Base-by-base conservation (phyloP, 2,888 invertebrate species). In the Volucella zonaria region DNA sequence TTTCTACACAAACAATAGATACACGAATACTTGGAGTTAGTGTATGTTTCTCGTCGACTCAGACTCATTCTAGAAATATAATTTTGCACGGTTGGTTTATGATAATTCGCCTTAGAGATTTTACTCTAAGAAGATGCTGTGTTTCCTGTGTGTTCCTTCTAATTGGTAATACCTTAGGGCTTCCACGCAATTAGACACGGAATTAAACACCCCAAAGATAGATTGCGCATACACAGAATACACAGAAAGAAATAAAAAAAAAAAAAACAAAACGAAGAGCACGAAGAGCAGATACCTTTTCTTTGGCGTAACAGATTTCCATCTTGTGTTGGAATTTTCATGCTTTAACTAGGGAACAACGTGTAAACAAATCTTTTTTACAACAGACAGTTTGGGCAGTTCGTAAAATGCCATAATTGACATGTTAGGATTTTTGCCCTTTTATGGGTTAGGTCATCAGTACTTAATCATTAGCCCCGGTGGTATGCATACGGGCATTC, bases 111-210 rank as follows among this genome's bases (percentile, higher is more conserved):
- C 67, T 47, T 62, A 73, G 43, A 68, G 52, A 62, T 58, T 68
- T 54, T 67, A 38, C 58, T 31, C 67, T 67, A 42, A 56, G 49
- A 64, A 68, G 68, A 62, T 61, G 61, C 59, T 31, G 31, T 31
- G 42, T 23, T 74, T 47, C 15, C 38, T 49, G 31, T 62, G 40
- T 56, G 40, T 68, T 89, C 89, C 89, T 88, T 89, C 89, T 90
- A 90, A 90, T 90, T 90, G 90, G 90, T 89, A 89, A 90, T 90
- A 90, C 90, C 90, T 89, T 87, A 71, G 81, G 86, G 87, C 71
- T 77, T 77, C 76, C 66, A 62, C 80, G 67, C 81, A 73, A 85
- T 85, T 85, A 73, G 85, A 77, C 73, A 85, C 73, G 85, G 83
- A 85, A 85, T 85, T 75, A 83, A 70, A 54, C 70, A 56, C 58